Percentiles rank a stretch among this genome's conserved stretches.
Evolutionary conservation across 2,888 invertebrate species (phyloP).

Genomic region (Sturmia bella): DNA sequence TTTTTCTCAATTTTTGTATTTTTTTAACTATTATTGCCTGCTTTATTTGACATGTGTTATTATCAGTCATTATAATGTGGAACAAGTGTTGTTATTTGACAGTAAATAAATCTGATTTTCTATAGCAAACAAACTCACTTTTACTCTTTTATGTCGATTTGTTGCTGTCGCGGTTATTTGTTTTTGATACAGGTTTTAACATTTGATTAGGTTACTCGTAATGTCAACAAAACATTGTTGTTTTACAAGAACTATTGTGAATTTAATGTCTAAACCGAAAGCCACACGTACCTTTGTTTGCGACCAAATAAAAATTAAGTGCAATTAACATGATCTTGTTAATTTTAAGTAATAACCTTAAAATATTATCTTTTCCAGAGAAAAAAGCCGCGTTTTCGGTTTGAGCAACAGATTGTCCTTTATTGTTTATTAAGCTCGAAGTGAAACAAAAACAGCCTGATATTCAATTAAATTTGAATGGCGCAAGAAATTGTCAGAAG

Average conservation of each 20-base stretch:
- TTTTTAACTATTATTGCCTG: slow-evolving; percentile 7
- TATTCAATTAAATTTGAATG: no score
- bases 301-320: not conserved
- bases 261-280: not conserved
- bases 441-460: no score
- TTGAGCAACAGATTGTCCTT: no score
- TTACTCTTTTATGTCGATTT: not conserved
- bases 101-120: slow-evolving; percentile 49
- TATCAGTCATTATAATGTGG: slow-evolving; percentile 52
- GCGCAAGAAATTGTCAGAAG: no score
- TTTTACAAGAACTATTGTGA: slow-evolving; percentile 3
- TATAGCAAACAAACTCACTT: not conserved
- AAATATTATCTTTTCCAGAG: no score
- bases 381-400: no score
- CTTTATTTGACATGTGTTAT: slow-evolving; percentile 52
- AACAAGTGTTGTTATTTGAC: slow-evolving; percentile 42
- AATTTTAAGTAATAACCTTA: no score
- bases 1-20: not conserved
- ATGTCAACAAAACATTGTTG: slow-evolving; percentile 12
- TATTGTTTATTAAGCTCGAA: no score
- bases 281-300: not conserved
- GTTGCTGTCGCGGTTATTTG: not conserved
- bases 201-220: slow-evolving; percentile 19
- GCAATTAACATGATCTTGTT: no score
- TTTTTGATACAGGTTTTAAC: slow-evolving; percentile 6